These are phyloP conservation scores for Silurus meridionalis DNA, from an alignment of 2,113 vertebrate species.

Conservation along the genomic window DNA sequence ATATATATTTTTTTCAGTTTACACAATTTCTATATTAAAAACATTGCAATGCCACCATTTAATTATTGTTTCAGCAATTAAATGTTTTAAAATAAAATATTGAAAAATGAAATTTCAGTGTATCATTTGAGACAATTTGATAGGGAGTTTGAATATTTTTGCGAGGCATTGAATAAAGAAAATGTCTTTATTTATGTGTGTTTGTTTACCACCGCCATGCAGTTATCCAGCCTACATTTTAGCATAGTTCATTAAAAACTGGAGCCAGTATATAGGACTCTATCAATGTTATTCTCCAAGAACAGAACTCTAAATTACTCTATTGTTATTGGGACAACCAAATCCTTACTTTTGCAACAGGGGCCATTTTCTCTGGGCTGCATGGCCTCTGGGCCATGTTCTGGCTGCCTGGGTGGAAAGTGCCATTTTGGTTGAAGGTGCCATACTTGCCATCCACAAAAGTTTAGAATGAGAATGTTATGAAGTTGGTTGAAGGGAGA, in stretches of 20 bases:
- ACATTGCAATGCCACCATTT: no score
- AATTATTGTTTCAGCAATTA: no score
- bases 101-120: no score
- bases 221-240: not conserved
- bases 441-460: constrained; percentile 51
- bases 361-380: constrained; percentile 34
- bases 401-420: constrained; percentile 52
- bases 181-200: not conserved
- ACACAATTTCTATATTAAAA: no score
- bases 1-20: no score
- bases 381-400: constrained; percentile 60
- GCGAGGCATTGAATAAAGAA: no score
- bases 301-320: constrained; percentile 39
- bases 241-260: not conserved
- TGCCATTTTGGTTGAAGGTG: constrained; percentile 52
- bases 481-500: constrained; percentile 46
- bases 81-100: no score
- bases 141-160: no score
- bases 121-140: no score
- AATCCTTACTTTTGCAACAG: constrained; percentile 23
- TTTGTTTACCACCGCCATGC: not conserved
- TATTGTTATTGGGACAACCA: constrained; percentile 18
- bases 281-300: constrained; percentile 49
- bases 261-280: constrained; percentile 50
- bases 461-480: constrained; percentile 46